Base-by-base conservation (phyloP, 2,113 vertebrate genomes). In the Cinclus cinclus region DNA sequence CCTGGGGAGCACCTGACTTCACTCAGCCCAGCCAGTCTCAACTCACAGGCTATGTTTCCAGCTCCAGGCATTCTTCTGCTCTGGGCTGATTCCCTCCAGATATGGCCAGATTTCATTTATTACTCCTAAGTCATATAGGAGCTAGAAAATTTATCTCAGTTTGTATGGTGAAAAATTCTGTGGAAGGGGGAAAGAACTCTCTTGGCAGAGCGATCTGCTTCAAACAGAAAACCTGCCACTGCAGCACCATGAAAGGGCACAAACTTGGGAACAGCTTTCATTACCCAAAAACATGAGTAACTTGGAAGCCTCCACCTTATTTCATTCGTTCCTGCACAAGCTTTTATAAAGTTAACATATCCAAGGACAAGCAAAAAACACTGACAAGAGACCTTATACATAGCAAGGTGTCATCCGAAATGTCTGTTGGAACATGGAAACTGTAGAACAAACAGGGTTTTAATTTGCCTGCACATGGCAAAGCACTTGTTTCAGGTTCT, bases 41-140 rank as follows among this genome's bases (percentile, higher is more conserved):
- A 30, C 21, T 41, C 60, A 50, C 0, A 0, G 25, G 27, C 25
- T n/a, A 1, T 0, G 1, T 35, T 46, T 65, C 46, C 33, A 41
- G 5, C 19, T 22, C 44, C 0, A 1, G 28, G 17, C 35, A 31
- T 41, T 65, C 37, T 63, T 75, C 42, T 75, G 27, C 39, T 69
- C 39, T 42, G 46, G 28, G 19, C 19, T 50, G 12, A 56, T 35
- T 60, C 5, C 21, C 47, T 9, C 31, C 41, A 37, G 24, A 12
- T 70, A 14, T 37, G 24, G 22, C 25, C 73, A 70, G 19, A 19
- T 64, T 58, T 64, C 17, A 15, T 65, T 69, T 4, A 1, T 46
- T 56, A 60, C 14, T 80, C 19, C 6, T 39, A 75, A 70, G 39
- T 25, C 33, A 30, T 35, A 33, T 0, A 13, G 6, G 35, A 70